Percentiles rank a stretch among this genome's conserved stretches.
Conservation (phyloP, 2,888 invertebrate genomes). For the Ophion ellenae region DNA sequence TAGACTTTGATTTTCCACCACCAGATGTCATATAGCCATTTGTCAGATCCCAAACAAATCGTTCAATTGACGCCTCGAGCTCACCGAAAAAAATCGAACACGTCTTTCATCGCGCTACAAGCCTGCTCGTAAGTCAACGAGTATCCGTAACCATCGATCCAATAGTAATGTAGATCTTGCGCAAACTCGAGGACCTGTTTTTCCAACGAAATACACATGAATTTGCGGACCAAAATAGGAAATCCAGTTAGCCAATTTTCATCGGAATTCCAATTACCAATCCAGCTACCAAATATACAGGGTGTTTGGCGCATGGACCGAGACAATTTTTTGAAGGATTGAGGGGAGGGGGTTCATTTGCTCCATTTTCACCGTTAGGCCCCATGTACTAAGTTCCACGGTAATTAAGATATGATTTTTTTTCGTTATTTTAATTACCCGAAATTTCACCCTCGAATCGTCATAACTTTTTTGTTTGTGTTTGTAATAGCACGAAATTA, state of each 20-base stretch:
- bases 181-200: slow-evolving; percentile 89
- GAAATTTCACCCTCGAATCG: too few relatives aligned
- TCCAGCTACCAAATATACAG: neutral
- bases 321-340: too few relatives aligned
- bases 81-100: slow-evolving; percentile 89
- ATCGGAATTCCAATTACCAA: neutral
- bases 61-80: slow-evolving; percentile 66
- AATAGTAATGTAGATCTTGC: slow-evolving; percentile 92
- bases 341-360: too few relatives aligned
- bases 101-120: slow-evolving; percentile 89
- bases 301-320: too few relatives aligned
- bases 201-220: slow-evolving; percentile 69
- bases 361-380: too few relatives aligned
- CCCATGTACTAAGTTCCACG: too few relatives aligned
- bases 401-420: too few relatives aligned
- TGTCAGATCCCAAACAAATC: neutral
- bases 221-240: neutral
- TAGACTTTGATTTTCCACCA: too few relatives aligned
- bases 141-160: slow-evolving; percentile 92
- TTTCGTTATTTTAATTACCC: too few relatives aligned
- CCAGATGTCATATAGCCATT: too few relatives aligned
- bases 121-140: slow-evolving; percentile 90
- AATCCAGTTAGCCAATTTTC: neutral
- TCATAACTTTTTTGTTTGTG: too few relatives aligned
- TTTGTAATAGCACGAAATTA: too few relatives aligned